Percentiles rank a stretch among this genome's conserved stretches.
phyloP scores from a whole-genome alignment of 2,797 vertebrate species.

The Podargus strigoides region DNA sequence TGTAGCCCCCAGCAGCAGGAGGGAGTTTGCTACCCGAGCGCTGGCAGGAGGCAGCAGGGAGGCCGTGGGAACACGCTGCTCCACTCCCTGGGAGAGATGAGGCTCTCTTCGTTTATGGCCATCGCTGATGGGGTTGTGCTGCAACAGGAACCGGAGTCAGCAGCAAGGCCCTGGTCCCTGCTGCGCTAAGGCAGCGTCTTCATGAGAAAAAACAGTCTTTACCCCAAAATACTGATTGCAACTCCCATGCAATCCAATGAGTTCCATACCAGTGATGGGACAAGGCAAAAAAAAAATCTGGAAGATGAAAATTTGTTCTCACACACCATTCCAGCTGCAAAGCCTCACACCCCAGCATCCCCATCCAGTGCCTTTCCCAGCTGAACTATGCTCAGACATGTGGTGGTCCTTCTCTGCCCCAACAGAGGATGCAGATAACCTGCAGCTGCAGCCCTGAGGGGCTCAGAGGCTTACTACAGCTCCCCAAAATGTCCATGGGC shows the following conservation, averaged over 20 bases:
- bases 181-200: neutral
- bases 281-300: neutral
- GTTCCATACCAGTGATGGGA: neutral
- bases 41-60: neutral
- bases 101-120: neutral
- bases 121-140: accelerated
- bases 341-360: neutral
- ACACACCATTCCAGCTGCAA: neutral
- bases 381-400: accelerated
- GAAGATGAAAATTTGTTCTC: neutral
- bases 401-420: neutral
- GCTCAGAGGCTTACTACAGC: neutral
- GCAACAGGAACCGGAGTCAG: neutral
- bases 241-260: neutral
- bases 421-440: neutral
- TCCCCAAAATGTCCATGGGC: neutral
- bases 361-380: neutral
- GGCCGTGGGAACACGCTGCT: neutral
- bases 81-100: neutral
- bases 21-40: neutral
- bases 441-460: neutral
- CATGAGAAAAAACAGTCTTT: neutral
- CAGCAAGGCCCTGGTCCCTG: neutral
- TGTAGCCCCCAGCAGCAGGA: neutral
- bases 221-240: neutral